phyloP scores from a whole-genome alignment of 1,140 invertebrate species.

The Nymphalis io region DNA sequence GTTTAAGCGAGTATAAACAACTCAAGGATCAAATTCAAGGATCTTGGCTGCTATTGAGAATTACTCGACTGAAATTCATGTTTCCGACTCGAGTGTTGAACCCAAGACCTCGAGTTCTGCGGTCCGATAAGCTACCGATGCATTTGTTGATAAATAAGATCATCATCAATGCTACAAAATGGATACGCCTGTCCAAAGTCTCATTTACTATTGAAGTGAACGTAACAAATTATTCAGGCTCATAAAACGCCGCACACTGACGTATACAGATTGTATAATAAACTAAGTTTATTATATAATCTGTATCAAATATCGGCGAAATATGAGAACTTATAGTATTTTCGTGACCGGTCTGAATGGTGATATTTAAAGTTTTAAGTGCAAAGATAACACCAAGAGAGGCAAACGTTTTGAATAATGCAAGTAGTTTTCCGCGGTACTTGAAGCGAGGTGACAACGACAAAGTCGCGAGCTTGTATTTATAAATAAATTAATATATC shows the following conservation, averaged over 20 bases:
- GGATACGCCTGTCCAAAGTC: too few species aligned
- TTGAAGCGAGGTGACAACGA: slow-evolving; percentile 13
- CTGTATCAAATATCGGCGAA: slow-evolving; percentile 6
- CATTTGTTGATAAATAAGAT: too few species aligned
- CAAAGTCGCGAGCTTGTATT: slow-evolving; percentile 20
- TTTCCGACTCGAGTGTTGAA: too few species aligned
- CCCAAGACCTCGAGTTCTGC: too few species aligned
- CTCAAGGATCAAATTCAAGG: too few species aligned
- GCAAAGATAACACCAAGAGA: slow-evolving; percentile 56
- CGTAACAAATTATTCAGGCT: slow-evolving; percentile 5
- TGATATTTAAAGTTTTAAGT: slow-evolving; percentile 65
- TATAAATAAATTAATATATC: slow-evolving; percentile 31
- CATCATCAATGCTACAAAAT: too few species aligned
- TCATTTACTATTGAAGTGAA: neutral
- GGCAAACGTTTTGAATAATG: slow-evolving; percentile 63
- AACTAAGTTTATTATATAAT: too few species aligned
- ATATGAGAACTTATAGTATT: slow-evolving; percentile 25
- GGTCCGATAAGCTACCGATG: too few species aligned
- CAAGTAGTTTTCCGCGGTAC: slow-evolving; percentile 46
- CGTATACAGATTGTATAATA: neutral
- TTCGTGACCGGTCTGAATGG: slow-evolving; percentile 35
- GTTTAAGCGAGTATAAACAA: too few species aligned
- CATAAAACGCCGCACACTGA: neutral
- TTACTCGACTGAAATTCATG: too few species aligned
- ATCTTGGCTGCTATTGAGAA: too few species aligned